A percentile compares a stretch with the other conserved stretches of the same genome.
Conservation (phyloP, 30 jellyfish, hydroid and myxozoan species). For the Rhopilema esculentum region DNA sequence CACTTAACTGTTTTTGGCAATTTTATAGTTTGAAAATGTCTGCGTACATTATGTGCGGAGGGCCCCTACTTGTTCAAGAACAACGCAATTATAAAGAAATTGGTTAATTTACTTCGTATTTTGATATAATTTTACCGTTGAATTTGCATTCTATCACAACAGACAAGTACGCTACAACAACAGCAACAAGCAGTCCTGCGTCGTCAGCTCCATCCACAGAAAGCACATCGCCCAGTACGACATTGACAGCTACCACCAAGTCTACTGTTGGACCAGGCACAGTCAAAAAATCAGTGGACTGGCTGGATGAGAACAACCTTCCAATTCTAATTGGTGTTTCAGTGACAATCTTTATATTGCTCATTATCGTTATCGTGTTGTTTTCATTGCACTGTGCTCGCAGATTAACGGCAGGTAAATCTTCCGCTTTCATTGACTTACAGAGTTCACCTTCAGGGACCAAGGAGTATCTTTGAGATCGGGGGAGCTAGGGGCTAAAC, state of each 20-base stretch:
- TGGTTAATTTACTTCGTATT: no score
- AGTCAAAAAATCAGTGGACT: constrained; percentile 7
- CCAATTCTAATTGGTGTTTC: constrained; percentile 60
- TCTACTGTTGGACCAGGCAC: background rate
- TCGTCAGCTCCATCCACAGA: background rate
- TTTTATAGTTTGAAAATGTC: no score
- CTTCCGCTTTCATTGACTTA: no score
- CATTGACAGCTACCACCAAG: background rate
- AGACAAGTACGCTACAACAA: background rate
- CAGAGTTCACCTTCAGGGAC: no score
- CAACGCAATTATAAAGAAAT: no score
- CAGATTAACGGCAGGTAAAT: constrained; percentile 30
- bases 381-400: constrained; percentile 4
- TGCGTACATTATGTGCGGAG: no score
- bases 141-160: background rate
- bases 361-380: constrained; percentile 34
- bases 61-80: no score
- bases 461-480: no score
- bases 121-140: no score
- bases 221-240: background rate
- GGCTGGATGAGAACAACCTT: constrained; percentile 54
- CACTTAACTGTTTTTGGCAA: no score
- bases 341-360: constrained; percentile 24
- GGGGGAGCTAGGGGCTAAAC: no score
- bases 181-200: background rate